Evolutionary conservation across 1,140 invertebrate species (phyloP).

Genomic region (Brevipalpus yothersi): DNA sequence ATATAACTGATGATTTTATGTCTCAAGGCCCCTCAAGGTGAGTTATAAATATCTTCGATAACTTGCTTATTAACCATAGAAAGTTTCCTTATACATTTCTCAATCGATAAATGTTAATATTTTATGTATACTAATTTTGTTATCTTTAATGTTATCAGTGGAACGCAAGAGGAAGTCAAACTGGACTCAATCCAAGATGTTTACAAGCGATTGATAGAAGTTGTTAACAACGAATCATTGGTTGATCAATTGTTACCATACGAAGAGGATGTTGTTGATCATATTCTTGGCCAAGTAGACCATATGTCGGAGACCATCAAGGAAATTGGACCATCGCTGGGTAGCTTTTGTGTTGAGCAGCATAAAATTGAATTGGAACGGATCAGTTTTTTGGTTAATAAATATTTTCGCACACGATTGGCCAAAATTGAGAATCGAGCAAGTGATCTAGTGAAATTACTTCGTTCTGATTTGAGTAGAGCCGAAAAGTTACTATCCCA

Average conservation of each 20-base stretch:
- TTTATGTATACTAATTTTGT: too few species aligned
- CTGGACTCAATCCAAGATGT: constrained; percentile 2
- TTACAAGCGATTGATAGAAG: constrained; percentile 6
- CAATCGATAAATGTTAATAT: too few species aligned
- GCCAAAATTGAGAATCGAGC: constrained; percentile 8
- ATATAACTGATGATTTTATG: too few species aligned
- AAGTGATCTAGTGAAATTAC: constrained; percentile 4
- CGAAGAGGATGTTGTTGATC: constrained; percentile 6
- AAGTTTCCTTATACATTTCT: too few species aligned
- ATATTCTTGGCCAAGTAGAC: constrained; percentile 8
- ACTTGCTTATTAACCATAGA: too few species aligned
- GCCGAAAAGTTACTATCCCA: constrained; percentile 5
- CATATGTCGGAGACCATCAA: constrained; percentile 7
- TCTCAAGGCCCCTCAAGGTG: too few species aligned
- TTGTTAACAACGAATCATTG: constrained; percentile 5
- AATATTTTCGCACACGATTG: constrained; percentile 5
- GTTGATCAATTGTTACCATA: constrained; percentile 6
- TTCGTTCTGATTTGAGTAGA: constrained; percentile 1
- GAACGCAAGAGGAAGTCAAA: too few species aligned
- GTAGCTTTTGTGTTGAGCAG: constrained; percentile 8
- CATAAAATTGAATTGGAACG: constrained; percentile 8
- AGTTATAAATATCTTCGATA: too few species aligned
- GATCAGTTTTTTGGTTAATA: constrained; percentile 8
- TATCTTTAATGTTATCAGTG: too few species aligned
- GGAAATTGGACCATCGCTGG: neutral